These are phyloP conservation scores for Actinemys pallida DNA, from an alignment of 2,113 vertebrate genomes.

Conservation along the genomic window DNA sequence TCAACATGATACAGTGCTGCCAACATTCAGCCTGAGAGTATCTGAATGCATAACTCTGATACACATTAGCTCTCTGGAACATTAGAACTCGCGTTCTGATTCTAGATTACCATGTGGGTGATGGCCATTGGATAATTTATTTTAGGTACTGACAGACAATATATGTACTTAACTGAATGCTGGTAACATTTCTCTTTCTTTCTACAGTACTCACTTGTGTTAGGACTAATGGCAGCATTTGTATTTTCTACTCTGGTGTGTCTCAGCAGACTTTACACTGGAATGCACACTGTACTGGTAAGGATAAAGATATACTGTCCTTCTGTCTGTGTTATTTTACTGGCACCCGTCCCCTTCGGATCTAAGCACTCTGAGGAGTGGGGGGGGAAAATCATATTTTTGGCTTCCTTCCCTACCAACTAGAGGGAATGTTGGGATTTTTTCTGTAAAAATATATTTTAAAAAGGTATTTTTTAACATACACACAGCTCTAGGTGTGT, in stretches of 20 bases:
- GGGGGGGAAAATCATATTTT: neutral
- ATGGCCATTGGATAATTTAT: neutral
- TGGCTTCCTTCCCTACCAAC: neutral
- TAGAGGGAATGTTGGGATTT: neutral
- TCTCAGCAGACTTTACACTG: conserved; percentile 94
- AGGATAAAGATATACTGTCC: conserved; percentile 58
- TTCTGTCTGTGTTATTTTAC: neutral
- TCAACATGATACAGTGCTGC: neutral
- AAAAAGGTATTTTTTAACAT: neutral
- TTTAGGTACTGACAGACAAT: neutral
- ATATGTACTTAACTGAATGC: neutral
- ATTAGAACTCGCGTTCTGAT: neutral
- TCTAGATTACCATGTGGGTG: neutral
- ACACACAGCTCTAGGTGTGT: neutral
- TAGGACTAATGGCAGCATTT: conserved; percentile 84
- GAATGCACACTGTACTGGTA: conserved; percentile 97
- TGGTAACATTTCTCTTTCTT: neutral
- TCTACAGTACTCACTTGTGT: conserved; percentile 88
- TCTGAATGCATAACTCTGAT: neutral
- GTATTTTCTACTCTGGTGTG: conserved; percentile 89
- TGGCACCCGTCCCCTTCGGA: neutral
- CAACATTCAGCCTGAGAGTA: neutral
- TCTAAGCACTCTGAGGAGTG: neutral
- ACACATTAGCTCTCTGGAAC: neutral
- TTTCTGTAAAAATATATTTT: neutral